Evolutionary conservation across 2,113 vertebrate genomes (phyloP), one percentile per base, ranked within the genome.

Genomic region (Baryphthengus martii): DNA sequence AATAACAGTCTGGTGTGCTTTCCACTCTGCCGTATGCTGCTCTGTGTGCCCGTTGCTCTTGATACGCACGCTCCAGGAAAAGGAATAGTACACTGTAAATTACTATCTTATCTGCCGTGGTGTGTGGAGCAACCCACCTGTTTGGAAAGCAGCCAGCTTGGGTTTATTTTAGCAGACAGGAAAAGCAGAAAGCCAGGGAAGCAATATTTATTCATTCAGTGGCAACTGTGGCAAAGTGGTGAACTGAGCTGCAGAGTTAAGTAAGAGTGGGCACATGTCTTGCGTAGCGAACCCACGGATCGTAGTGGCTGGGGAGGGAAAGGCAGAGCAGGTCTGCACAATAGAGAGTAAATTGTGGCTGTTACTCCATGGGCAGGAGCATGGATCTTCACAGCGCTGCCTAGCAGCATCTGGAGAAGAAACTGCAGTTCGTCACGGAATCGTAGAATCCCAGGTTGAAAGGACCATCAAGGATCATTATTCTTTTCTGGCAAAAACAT

Each of bases 81-180:
- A 17, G 11, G 28, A 44, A 24, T 33, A 10, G 73, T 29, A 21
- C 40, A 2, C 91, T 70, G 49, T 56, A 75, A 70, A 47, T 88
- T 73, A 28, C 82, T 91, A 3, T 45, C 80, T 21, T 25, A 40
- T 75, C 81, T 66, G 81, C 85, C 33, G 53, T 53, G 88, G 85
- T 88, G 85, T 78, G 19, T 74, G 55, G 55, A 93, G 79, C 82
- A 85, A 1, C 94, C 85, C 93, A 93, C 88, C 93, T 95, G 91
- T 15, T 71, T 42, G 95, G 75, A 66, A 50, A 77, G 85, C 90
- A 90, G 94, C 91, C 91, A 91, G 85, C 71, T 67, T 73, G 82
- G 39, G 18, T 89, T 96, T 70, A 21, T 75, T 90, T 83, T 25
- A 66, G 85, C 82, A 86, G 93, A 76, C 76, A 85, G 91, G 77